Percentiles rank a stretch among this genome's conserved stretches.
These are phyloP conservation scores for Heterodera filipjevi DNA, from an alignment of 2,888 invertebrate genomes.

Conservation along the genomic window DNA sequence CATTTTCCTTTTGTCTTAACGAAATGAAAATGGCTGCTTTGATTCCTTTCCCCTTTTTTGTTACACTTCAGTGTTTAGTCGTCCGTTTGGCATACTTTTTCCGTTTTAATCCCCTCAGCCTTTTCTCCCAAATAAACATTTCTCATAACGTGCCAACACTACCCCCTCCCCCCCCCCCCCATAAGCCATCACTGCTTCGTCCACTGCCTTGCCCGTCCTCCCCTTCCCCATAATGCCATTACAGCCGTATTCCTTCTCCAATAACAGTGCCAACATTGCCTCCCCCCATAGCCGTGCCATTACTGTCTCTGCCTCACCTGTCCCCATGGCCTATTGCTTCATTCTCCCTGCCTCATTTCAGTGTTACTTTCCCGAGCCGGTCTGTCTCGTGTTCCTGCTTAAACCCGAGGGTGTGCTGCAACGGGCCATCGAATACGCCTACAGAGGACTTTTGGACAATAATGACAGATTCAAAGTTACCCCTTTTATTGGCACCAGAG, in stretches of 20 bases:
- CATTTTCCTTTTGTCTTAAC: no score
- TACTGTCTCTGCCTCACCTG: background rate
- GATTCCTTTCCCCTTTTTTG: background rate
- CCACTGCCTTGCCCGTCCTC: no score
- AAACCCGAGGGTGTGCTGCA: constrained; percentile 91
- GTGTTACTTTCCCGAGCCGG: constrained; percentile 59
- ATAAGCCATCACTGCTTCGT: background rate
- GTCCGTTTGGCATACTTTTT: background rate
- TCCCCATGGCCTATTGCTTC: no score
- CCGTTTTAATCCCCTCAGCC: background rate
- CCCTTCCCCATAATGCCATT: no score
- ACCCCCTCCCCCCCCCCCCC: background rate
- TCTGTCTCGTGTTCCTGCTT: constrained; percentile 55
- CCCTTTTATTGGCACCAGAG: background rate
- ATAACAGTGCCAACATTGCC: no score
- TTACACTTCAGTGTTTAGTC: background rate
- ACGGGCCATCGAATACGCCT: constrained; percentile 91
- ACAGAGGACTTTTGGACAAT: constrained; percentile 61
- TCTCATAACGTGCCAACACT: no score
- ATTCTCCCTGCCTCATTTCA: constrained; percentile 40
- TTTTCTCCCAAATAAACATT: background rate
- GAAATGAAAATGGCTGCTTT: background rate
- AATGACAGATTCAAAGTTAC: constrained; percentile 58
- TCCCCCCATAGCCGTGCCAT: background rate
- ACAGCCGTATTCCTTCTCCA: background rate